Evolutionary conservation across 2,888 invertebrate species (phyloP).

Genomic region (Zeuzera pyrina): DNA sequence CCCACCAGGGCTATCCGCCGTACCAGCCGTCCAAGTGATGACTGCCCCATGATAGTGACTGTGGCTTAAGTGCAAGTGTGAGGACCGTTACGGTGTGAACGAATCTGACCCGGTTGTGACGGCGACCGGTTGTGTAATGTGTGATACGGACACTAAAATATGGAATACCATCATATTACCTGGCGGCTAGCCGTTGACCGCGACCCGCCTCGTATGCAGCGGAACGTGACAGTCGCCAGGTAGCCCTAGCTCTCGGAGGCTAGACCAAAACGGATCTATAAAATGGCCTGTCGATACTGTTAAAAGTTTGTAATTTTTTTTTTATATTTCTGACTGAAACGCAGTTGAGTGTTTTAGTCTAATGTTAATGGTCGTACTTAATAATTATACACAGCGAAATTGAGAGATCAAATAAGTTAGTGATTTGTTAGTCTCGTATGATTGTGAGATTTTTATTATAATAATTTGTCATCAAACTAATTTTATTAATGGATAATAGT

Average conservation of each 20-base stretch:
- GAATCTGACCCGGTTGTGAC: background rate
- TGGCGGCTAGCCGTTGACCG: no score
- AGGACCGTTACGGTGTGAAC: slow-evolving; percentile 3
- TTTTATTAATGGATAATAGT: slow-evolving; percentile 30
- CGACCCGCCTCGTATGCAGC: no score
- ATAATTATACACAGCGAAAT: slow-evolving; percentile 28
- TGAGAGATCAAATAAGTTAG: slow-evolving; percentile 33
- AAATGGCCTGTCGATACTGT: slow-evolving; percentile 20
- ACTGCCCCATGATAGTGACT: slow-evolving; percentile 12
- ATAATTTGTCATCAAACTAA: slow-evolving; percentile 24
- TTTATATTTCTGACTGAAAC: slow-evolving; percentile 13
- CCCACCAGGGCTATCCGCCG: slow-evolving; percentile 59
- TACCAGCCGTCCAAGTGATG: slow-evolving; percentile 68
- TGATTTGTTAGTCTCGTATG: slow-evolving; percentile 36
- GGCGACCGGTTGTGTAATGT: background rate
- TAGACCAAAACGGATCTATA: slow-evolving; percentile 15
- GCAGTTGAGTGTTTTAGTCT: background rate
- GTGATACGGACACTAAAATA: background rate
- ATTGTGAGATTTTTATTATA: slow-evolving; percentile 39
- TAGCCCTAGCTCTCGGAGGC: no score
- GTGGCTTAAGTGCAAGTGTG: slow-evolving; percentile 5
- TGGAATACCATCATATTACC: no score
- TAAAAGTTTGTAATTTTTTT: slow-evolving; percentile 15
- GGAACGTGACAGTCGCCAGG: slow-evolving; percentile 1
- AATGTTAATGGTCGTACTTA: slow-evolving; percentile 24